Conservation (phyloP, 64 coral and sea anemone genomes). For the Anthopleura sola region DNA sequence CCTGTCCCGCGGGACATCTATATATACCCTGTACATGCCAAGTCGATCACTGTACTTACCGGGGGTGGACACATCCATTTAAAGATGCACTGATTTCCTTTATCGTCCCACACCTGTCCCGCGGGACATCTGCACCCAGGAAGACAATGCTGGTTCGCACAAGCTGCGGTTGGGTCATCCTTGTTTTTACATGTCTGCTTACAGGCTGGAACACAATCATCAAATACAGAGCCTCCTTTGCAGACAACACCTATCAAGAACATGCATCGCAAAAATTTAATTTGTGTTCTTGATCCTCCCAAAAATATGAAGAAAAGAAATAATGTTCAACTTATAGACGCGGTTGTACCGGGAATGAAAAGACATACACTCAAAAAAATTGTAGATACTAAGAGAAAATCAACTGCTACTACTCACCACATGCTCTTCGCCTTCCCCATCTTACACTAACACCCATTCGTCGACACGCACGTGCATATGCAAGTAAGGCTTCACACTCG, state of each 20-base stretch:
- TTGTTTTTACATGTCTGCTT: slow-evolving; percentile 57
- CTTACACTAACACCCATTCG: slow-evolving; percentile 61
- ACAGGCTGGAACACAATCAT: slow-evolving; percentile 86
- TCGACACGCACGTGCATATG: slow-evolving; percentile 74
- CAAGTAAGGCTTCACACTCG: slow-evolving; percentile 66
- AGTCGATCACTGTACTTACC: slow-evolving; percentile 13
- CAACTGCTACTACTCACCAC: slow-evolving; percentile 46
- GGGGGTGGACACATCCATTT: slow-evolving; percentile 58
- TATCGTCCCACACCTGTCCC: slow-evolving; percentile 71
- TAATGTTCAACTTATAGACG: too few species aligned
- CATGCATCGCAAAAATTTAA: neutral
- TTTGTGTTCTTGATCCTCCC: too few species aligned
- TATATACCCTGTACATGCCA: neutral
- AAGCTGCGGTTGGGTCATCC: slow-evolving; percentile 24
- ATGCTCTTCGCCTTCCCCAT: slow-evolving; percentile 74
- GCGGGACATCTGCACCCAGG: slow-evolving; percentile 91
- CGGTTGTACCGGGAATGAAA: too few species aligned
- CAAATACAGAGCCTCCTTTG: slow-evolving; percentile 84
- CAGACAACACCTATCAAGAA: slow-evolving; percentile 60
- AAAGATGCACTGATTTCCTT: slow-evolving; percentile 67
- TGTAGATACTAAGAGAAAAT: too few species aligned
- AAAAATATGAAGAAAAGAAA: too few species aligned
- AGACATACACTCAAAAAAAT: too few species aligned
- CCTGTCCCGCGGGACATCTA: neutral
- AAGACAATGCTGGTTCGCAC: slow-evolving; percentile 65